Conservation (phyloP, 2,797 vertebrate species). For the Bufotes viridis region DNA sequence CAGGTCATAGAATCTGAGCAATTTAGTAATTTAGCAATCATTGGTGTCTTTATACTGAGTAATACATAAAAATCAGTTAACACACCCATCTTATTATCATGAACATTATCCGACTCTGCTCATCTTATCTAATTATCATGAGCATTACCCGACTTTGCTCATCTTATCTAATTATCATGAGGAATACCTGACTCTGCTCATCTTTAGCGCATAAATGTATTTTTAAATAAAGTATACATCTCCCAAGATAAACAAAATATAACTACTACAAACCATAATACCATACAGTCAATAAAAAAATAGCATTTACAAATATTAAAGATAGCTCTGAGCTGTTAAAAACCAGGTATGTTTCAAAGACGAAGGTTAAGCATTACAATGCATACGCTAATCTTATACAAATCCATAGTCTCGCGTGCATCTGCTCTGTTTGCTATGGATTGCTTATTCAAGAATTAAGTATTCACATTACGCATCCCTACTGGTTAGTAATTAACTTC, state of each 20-base stretch:
- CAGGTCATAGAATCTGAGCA: background rate
- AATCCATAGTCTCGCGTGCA: constrained; percentile 47
- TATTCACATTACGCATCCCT: constrained; percentile 52
- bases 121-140: no score
- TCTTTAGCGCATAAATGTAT: background rate
- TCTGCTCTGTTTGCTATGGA: constrained; percentile 52
- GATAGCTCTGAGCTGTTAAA: background rate
- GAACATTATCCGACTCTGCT: background rate
- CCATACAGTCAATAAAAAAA: background rate
- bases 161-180: no score
- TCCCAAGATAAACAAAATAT: background rate
- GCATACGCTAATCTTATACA: constrained; percentile 48
- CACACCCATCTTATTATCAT: background rate
- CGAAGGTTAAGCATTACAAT: constrained; percentile 39
- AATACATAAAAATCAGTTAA: background rate
- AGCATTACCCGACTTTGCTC: no score
- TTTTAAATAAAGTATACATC: background rate
- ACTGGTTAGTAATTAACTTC: constrained; percentile 61
- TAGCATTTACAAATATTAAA: constrained; percentile 3
- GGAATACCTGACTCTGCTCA: background rate
- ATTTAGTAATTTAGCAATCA: background rate
- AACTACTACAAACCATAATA: background rate
- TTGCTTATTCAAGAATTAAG: constrained; percentile 58
- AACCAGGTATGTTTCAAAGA: constrained; percentile 11
- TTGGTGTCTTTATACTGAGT: no score